Conservation (phyloP, 2,888 invertebrate genomes). For the Stenolophus ochropezus region DNA sequence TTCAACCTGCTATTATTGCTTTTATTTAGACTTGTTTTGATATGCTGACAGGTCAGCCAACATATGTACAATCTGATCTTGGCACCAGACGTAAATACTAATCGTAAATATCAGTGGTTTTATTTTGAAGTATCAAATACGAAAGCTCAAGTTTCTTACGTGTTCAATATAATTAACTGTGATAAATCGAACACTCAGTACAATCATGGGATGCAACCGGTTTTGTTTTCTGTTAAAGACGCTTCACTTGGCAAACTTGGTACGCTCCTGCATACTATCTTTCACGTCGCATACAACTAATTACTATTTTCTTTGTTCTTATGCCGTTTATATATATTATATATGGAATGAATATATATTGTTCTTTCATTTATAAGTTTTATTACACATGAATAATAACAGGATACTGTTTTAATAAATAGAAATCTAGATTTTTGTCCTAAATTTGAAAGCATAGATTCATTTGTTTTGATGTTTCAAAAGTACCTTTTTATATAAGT, state of each 20-base stretch:
- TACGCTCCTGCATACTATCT: conserved; percentile 8
- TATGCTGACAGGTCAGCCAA: conserved; percentile 77
- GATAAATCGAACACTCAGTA: conserved; percentile 91
- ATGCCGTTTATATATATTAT: too few relatives aligned
- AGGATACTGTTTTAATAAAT: too few relatives aligned
- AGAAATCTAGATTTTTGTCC: too few relatives aligned
- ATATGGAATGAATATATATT: too few relatives aligned
- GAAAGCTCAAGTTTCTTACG: conserved; percentile 80
- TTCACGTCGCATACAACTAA: conserved; percentile 5
- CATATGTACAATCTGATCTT: conserved; percentile 89
- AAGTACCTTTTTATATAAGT: too few relatives aligned
- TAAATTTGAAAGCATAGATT: too few relatives aligned
- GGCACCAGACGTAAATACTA: conserved; percentile 88
- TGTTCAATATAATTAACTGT: conserved; percentile 91
- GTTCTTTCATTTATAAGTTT: too few relatives aligned
- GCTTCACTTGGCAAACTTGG: conserved; percentile 49
- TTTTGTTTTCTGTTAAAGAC: conserved; percentile 88
- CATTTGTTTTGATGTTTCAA: too few relatives aligned
- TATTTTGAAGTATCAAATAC: conserved; percentile 92
- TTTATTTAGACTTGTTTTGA: conserved; percentile 32
- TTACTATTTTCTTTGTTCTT: not conserved
- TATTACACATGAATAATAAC: too few relatives aligned
- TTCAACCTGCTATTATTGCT: not conserved
- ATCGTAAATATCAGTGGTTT: conserved; percentile 90
- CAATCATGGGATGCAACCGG: conserved; percentile 92